Evolutionary conservation across 1,140 invertebrate species (phyloP), one percentile per base, ranked within the genome.

Genomic region (Saxidomus purpurata): DNA sequence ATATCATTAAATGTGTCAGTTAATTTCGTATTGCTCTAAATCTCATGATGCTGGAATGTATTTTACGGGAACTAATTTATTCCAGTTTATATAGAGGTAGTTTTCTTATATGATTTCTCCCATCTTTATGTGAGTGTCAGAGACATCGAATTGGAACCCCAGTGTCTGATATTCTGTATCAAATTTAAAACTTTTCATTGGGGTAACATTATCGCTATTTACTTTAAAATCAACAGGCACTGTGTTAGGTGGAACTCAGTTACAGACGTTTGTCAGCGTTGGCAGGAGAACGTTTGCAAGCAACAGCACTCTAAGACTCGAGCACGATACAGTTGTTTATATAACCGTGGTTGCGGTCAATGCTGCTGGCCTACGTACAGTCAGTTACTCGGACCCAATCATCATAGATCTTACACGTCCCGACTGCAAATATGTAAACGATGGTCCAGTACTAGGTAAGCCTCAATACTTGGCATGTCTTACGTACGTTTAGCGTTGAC

Each of bases 331-430:
- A 28, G 61, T 36, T 17, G 71, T 94, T 6, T 91, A 91, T 63
- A 84, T 93, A 28, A 93, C 92, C 15, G 92, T 93, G 25, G 47
- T 94, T n/a, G 92, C 93, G n/a, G 88, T 90, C 4, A 94, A 93
- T 83, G 84, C 89, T 17, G 92, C 92, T n/a, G 92, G 91, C 15
- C 79, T 94, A n/a, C 85, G 79, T 28, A 89, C 87, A 55, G 83
- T 93, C 13, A 77, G 89, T n/a, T 90, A 92, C n/a, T 92, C 91
- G 0, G 49, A 89, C 4, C 90, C 90, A 1, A 80, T 94, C 0
- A 28, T 90, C 0, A 88, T 93, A 13, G 93, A 94, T 55, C 84
- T 93, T 25, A 93, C 93, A 34, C 89, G 88, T 15, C 93, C 93
- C 8, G 52, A 67, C 25, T 87, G 93, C 38, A 43, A 67, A 0